Base-by-base conservation (phyloP, 2,113 vertebrate species). In the Mustelus asterias region DNA sequence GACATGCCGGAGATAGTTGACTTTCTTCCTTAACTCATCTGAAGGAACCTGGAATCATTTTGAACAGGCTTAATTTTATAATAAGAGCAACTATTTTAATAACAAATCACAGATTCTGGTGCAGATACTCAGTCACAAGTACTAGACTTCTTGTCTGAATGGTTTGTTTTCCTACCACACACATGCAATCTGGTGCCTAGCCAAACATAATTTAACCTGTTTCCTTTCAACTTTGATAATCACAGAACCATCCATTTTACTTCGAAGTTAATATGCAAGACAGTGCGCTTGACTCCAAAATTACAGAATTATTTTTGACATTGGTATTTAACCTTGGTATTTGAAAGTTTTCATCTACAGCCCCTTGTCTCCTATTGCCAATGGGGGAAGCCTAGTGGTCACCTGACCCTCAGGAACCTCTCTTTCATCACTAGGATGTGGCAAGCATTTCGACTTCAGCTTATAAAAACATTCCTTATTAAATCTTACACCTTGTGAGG, bases 401-500 rank as follows among this genome's bases (percentile, higher is more conserved):
- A 96, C 94, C 96, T 97, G 96, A 96, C 92, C 96, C 96, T 80
- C 96, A 94, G 96, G 96, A 97, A 96, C 95, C 96, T 97, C 97
- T 96, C 96, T 97, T 96, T 97, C 97, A 97, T 97, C 90, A 76
- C 96, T 96, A 96, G 94, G 72, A 96, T 96, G 95, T 95, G 44
- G 44, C 29, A 18, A 72, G 24, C 24, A 7, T 72, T 95, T 97
- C 96, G 96, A 97, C 95, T 96, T 69, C 96, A 95, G 96, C 72
- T 67, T 96, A 97, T 96, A 97, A 97, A 95, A 96, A 96, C 72
- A 94, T 0, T 41, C 69, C 97, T 96, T 96, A 96, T 97, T 97
- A 97, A 97, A 96, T 76, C 96, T 95, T 96, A 96, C 94, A 96
- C 96, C 97, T 97, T 0, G 41, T 97, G 97, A 98, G 97, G 97